Conservation (phyloP, 2,888 invertebrate genomes). For the Electrophaes corylata region DNA sequence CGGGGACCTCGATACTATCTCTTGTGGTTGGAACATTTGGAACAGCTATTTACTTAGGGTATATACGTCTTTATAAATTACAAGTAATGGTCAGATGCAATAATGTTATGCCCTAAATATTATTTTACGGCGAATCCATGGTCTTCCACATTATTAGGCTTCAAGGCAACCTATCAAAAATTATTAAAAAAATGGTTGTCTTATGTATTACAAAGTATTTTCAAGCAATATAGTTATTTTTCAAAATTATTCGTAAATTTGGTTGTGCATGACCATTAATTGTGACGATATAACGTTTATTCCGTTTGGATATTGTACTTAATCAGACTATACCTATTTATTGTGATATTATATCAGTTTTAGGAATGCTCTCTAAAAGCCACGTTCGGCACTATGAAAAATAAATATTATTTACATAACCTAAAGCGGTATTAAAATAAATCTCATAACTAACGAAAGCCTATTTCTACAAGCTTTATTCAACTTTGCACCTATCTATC, state of each 20-base stretch:
- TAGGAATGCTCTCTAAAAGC: constrained; percentile 70
- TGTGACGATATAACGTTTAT: constrained; percentile 52
- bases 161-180: constrained; percentile 45
- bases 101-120: constrained; percentile 40
- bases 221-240: constrained; percentile 24
- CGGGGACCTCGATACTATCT: constrained; percentile 47
- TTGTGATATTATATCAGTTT: constrained; percentile 77
- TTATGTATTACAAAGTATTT: constrained; percentile 33
- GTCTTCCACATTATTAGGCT: constrained; percentile 64
- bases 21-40: constrained; percentile 53
- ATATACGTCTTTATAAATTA: constrained; percentile 57
- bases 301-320: constrained; percentile 69
- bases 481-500: constrained; percentile 5
- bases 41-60: constrained; percentile 61
- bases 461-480: constrained; percentile 20
- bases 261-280: constrained; percentile 67
- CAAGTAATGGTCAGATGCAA: constrained; percentile 68
- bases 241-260: constrained; percentile 28
- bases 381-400: constrained; percentile 41
- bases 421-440: constrained; percentile 36
- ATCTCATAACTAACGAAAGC: constrained; percentile 32
- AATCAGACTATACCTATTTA: constrained; percentile 73
- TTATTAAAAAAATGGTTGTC: constrained; percentile 21
- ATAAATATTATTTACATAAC: constrained; percentile 24
- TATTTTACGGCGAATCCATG: constrained; percentile 53